phyloP scores from a whole-genome alignment of 1,140 invertebrate species.

The Solen grandis region DNA sequence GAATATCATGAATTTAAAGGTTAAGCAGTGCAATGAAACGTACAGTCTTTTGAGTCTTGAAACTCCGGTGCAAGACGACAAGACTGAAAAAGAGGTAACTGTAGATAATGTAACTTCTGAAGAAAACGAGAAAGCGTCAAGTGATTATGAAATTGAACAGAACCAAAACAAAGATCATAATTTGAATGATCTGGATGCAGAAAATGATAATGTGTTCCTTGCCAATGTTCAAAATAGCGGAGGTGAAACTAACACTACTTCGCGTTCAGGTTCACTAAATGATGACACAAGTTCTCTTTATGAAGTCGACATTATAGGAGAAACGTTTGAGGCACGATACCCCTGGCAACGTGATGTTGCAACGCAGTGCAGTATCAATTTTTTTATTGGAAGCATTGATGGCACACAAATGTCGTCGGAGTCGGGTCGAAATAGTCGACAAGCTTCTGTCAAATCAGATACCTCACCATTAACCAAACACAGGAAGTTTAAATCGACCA shows the following conservation, averaged over 20 bases:
- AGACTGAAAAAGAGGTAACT: background rate
- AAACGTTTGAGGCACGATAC: slow-evolving; percentile 75
- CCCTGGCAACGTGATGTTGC: slow-evolving; percentile 80
- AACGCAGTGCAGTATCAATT: slow-evolving; percentile 72
- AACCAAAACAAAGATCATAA: background rate
- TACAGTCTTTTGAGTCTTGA: background rate
- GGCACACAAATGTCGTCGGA: background rate
- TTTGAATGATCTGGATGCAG: background rate
- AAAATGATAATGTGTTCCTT: background rate
- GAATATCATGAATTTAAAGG: background rate
- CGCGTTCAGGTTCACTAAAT: background rate
- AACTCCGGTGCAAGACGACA: background rate
- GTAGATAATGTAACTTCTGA: background rate
- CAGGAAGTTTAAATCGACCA: slow-evolving; percentile 5
- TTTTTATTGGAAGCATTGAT: slow-evolving; percentile 14
- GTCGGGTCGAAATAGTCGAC: background rate
- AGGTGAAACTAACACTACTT: background rate
- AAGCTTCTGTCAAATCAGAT: background rate
- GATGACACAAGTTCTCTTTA: background rate
- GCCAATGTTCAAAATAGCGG: background rate
- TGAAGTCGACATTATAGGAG: slow-evolving; percentile 76
- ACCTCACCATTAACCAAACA: background rate
- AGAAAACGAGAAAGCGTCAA: background rate
- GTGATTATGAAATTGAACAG: no score
- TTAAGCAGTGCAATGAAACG: background rate